Evolutionary conservation across 1,140 invertebrate genomes (phyloP).

Genomic region (Streblospio benedicti): DNA sequence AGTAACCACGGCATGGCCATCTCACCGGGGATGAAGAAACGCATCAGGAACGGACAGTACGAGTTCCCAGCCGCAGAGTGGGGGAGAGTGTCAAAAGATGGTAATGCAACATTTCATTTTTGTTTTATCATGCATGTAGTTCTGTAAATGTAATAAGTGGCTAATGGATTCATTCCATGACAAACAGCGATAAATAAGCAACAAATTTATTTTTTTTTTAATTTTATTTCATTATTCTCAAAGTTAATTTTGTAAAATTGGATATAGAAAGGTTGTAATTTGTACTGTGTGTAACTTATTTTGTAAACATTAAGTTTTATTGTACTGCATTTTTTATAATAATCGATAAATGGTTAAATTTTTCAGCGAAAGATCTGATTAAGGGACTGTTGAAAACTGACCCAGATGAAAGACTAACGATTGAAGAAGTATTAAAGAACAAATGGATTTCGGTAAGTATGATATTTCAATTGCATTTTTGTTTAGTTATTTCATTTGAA

Average conservation of each 20-base stretch:
- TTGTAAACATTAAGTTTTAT: too few species aligned
- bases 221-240: too few species aligned
- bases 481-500: constrained; percentile 6
- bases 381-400: constrained; percentile 86
- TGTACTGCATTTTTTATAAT: too few species aligned
- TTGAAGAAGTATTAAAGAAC: constrained; percentile 81
- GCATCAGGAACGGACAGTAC: constrained; percentile 90
- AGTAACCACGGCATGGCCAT: constrained; percentile 93
- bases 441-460: constrained; percentile 77
- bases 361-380: constrained; percentile 81
- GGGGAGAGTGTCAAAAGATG: constrained; percentile 84
- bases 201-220: too few species aligned
- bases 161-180: too few species aligned
- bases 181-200: too few species aligned
- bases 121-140: too few species aligned
- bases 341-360: too few species aligned
- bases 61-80: constrained; percentile 95
- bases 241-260: too few species aligned
- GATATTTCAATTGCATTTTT: constrained; percentile 13
- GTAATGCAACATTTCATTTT: too few species aligned
- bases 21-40: constrained; percentile 98
- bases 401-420: constrained; percentile 76
- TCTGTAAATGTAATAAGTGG: not conserved
- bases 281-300: too few species aligned
- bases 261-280: too few species aligned